These are phyloP conservation scores for Apotomis betuletana DNA, from an alignment of 2,888 invertebrate species.

Conservation along the genomic window DNA sequence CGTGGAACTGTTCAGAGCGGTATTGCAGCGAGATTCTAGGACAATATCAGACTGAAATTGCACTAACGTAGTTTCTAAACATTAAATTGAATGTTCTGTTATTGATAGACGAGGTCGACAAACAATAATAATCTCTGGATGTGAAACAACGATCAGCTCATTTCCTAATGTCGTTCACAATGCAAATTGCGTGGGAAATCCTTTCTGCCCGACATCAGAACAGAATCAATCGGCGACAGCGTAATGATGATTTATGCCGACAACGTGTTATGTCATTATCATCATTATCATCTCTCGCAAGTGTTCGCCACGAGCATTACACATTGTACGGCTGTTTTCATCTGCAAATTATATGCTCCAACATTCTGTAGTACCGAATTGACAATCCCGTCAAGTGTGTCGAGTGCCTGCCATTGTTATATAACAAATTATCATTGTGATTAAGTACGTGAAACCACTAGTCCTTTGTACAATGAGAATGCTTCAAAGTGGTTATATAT, in stretches of 20 bases:
- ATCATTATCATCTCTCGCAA: slow-evolving; percentile 15
- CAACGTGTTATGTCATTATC: slow-evolving; percentile 35
- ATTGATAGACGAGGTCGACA: too few relatives aligned
- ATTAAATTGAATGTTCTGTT: too few relatives aligned
- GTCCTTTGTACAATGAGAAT: slow-evolving; percentile 30
- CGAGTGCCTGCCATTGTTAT: slow-evolving; percentile 34
- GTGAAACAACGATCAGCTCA: slow-evolving; percentile 8
- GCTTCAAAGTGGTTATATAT: slow-evolving; percentile 12
- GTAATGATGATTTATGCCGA: slow-evolving; percentile 38
- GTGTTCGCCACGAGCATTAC: slow-evolving; percentile 17
- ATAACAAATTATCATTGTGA: slow-evolving; percentile 33
- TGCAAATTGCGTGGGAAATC: slow-evolving; percentile 38
- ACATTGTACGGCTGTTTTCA: slow-evolving; percentile 34
- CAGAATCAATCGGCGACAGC: slow-evolving; percentile 40
- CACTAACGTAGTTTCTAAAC: too few relatives aligned
- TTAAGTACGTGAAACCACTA: slow-evolving; percentile 37
- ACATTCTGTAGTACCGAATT: slow-evolving; percentile 37
- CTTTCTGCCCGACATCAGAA: slow-evolving; percentile 31
- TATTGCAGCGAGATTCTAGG: slow-evolving; percentile 1
- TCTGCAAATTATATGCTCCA: slow-evolving; percentile 35
- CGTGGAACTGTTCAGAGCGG: neutral
- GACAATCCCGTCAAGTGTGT: slow-evolving; percentile 33
- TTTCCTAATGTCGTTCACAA: slow-evolving; percentile 26
- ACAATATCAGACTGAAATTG: neutral
- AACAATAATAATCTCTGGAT: neutral